Conservation (phyloP, 2,888 invertebrate species). For the Cenopis cana region DNA sequence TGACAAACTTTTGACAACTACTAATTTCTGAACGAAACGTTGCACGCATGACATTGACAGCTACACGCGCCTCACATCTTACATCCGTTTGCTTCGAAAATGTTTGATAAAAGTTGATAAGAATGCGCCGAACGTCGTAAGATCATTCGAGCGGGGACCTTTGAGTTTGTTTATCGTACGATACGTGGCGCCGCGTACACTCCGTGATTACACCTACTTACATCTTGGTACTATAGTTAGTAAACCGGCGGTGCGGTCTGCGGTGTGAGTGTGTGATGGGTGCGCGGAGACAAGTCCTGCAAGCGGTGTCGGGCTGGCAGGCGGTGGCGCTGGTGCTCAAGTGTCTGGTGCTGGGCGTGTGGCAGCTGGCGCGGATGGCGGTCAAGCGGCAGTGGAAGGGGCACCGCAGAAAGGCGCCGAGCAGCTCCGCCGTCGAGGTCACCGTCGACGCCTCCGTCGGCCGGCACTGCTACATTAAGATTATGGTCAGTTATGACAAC, state of each 20-base stretch:
- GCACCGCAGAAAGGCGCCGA: constrained; percentile 64
- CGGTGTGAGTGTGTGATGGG: constrained; percentile 70
- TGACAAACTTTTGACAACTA: neutral
- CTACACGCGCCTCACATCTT: constrained; percentile 48
- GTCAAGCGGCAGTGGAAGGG: constrained; percentile 76
- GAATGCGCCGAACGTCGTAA: constrained; percentile 53
- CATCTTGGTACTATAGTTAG: neutral
- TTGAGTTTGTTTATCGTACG: constrained; percentile 59
- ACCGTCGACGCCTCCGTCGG: constrained; percentile 76
- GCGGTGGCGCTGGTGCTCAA: constrained; percentile 70
- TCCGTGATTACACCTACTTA: constrained; percentile 5
- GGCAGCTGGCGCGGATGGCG: constrained; percentile 69
- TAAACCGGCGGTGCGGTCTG: constrained; percentile 29
- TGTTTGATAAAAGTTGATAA: constrained; percentile 62
- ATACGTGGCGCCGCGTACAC: constrained; percentile 39
- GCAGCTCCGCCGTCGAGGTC: constrained; percentile 66
- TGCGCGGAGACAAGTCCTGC: constrained; percentile 63
- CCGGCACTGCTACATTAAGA: constrained; percentile 78
- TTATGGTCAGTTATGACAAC: constrained; percentile 64
- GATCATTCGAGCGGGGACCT: constrained; percentile 62
- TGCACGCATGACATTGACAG: constrained; percentile 44
- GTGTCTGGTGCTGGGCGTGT: constrained; percentile 70
- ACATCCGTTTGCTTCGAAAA: constrained; percentile 58
- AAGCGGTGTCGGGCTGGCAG: constrained; percentile 72
- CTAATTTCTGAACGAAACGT: constrained; percentile 30